Conservation (phyloP, 2,888 invertebrate species). For the Phoenoteleia sp. region DNA sequence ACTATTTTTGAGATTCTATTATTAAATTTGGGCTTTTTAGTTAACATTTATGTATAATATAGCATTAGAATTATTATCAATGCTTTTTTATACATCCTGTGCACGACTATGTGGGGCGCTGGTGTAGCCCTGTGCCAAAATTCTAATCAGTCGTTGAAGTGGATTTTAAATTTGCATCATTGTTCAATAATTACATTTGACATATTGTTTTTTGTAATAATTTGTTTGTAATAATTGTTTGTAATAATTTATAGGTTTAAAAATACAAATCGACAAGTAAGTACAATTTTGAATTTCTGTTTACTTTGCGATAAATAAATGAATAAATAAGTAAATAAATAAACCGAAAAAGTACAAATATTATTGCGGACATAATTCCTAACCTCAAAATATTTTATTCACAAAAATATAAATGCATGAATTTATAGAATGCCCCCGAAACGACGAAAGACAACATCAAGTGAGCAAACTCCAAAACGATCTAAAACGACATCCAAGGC, state of each 20-base stretch:
- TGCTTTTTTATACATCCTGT: not conserved
- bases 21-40: too few relatives aligned
- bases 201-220: not conserved
- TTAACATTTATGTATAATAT: too few relatives aligned
- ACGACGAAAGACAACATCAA: slow-evolving; percentile 9
- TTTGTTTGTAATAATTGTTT: too few relatives aligned
- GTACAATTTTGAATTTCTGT: slow-evolving; percentile 18
- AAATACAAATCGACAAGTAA: slow-evolving; percentile 21
- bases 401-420: slow-evolving; percentile 4
- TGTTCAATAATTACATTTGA: not conserved
- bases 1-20: too few relatives aligned
- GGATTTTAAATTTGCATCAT: not conserved
- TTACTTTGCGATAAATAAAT: slow-evolving; percentile 6
- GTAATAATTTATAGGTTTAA: slow-evolving; percentile 7
- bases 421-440: slow-evolving; percentile 25
- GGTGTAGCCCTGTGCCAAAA: not conserved
- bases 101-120: not conserved
- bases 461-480: not conserved
- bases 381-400: slow-evolving; percentile 23
- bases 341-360: slow-evolving; percentile 5
- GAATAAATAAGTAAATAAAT: not conserved
- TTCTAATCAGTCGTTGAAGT: not conserved
- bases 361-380: slow-evolving; percentile 16
- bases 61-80: not conserved
- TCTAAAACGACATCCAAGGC: slow-evolving; percentile 10